Conservation (phyloP, 2,797 vertebrate genomes). For the Macroramphosus scolopax region DNA sequence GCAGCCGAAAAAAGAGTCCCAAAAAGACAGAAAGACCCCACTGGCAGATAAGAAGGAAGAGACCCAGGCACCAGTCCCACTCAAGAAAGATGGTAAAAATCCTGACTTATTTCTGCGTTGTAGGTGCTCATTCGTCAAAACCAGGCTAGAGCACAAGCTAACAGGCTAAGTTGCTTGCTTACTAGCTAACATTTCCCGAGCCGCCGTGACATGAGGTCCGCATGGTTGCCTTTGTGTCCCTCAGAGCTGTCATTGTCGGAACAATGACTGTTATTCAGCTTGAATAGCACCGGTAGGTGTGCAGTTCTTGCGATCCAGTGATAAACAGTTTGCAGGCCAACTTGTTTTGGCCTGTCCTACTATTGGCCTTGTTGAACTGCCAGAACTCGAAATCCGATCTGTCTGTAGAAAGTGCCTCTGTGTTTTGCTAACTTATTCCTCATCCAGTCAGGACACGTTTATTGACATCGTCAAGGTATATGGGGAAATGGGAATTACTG, state of each 20-base stretch:
- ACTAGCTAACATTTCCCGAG: conserved; percentile 39
- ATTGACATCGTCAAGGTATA: too few relatives aligned
- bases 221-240: conserved; percentile 52
- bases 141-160: conserved; percentile 26
- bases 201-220: conserved; percentile 76
- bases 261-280: background rate
- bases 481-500: too few relatives aligned
- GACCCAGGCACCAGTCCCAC: conserved; percentile 82
- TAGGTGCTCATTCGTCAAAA: background rate
- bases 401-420: too few relatives aligned
- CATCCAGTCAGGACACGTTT: too few relatives aligned
- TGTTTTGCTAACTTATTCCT: too few relatives aligned
- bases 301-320: background rate
- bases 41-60: conserved; percentile 87
- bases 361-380: conserved; percentile 47
- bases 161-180: conserved; percentile 33
- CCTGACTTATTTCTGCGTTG: conserved; percentile 1
- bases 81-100: conserved; percentile 93
- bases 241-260: conserved; percentile 6
- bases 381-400: conserved; percentile 5
- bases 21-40: conserved; percentile 90
- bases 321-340: conserved; percentile 9
- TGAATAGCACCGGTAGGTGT: fast-evolving
- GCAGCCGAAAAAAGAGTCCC: conserved; percentile 90
- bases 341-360: conserved; percentile 51